phyloP scores from a whole-genome alignment of 2,113 vertebrate species.

The Protobothrops flavoviridis region DNA sequence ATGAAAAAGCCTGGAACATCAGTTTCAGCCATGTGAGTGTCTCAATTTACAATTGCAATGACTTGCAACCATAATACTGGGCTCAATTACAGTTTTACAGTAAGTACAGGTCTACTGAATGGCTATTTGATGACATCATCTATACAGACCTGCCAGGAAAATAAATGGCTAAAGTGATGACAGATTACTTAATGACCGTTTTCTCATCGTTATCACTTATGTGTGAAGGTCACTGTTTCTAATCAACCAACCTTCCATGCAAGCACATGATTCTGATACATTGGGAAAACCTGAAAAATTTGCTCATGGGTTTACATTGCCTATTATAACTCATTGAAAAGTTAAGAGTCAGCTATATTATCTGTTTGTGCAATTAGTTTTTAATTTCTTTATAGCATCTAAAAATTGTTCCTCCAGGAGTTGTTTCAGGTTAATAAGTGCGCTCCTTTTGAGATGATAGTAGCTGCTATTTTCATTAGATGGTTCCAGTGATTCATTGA shows the following conservation, averaged over 20 bases:
- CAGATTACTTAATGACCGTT: neutral
- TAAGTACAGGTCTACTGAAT: neutral
- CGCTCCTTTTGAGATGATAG: neutral
- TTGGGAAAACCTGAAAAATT: neutral
- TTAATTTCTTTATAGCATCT: constrained; percentile 16
- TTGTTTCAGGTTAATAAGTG: constrained; percentile 6
- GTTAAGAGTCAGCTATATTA: constrained; percentile 9
- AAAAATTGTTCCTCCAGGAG: constrained; percentile 2
- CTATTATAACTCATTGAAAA: neutral
- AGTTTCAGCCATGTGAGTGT: neutral
- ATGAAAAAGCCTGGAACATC: neutral
- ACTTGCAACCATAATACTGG: neutral
- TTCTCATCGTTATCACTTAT: neutral
- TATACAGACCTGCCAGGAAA: neutral
- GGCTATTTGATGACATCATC: neutral
- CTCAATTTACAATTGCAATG: neutral
- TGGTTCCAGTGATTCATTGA: neutral
- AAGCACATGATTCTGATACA: neutral
- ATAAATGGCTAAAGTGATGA: neutral
- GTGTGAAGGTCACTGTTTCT: neutral
- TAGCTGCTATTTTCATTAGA: neutral
- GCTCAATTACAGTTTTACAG: neutral
- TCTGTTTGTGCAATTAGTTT: constrained; percentile 23
- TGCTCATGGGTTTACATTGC: neutral
- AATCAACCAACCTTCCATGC: neutral